Evolutionary conservation across 2,888 invertebrate species (phyloP).

Genomic region (Drosophila picticornis): DNA sequence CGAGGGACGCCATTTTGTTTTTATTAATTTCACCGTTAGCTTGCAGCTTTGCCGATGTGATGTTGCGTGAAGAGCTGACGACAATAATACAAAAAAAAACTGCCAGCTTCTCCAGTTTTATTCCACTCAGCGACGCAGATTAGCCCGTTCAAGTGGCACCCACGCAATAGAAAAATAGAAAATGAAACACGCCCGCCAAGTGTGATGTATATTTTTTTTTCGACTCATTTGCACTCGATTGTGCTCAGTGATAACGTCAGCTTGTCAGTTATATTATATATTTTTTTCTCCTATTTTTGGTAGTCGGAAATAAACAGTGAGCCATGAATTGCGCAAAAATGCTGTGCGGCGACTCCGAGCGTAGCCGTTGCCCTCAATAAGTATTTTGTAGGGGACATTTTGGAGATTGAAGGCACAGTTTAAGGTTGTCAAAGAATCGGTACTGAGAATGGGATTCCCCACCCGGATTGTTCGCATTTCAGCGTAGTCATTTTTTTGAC

Average conservation of each 20-base stretch:
- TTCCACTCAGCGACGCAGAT: neutral
- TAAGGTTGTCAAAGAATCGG: conserved; percentile 15
- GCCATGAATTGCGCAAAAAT: conserved; percentile 43
- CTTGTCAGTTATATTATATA: conserved; percentile 38
- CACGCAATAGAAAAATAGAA: conserved; percentile 1
- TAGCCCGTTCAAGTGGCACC: neutral
- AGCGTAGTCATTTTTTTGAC: conserved; percentile 58
- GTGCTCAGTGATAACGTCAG: conserved; percentile 45
- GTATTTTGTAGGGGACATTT: conserved; percentile 36
- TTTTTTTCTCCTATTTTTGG: neutral
- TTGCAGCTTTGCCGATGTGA: conserved; percentile 1
- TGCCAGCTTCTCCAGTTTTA: neutral
- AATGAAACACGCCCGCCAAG: neutral
- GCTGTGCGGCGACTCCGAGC: conserved; percentile 16
- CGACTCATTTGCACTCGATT: conserved; percentile 62
- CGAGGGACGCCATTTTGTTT: conserved; percentile 49
- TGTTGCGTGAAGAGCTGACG: conserved; percentile 20
- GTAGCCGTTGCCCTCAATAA: conserved; percentile 54
- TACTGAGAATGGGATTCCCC: conserved; percentile 23
- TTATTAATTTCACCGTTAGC: conserved; percentile 35
- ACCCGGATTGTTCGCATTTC: conserved; percentile 30
- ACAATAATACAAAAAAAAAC: conserved; percentile 18
- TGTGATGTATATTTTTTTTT: conserved; percentile 20
- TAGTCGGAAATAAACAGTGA: conserved; percentile 41
- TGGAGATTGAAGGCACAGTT: conserved; percentile 21